Percentiles rank a stretch among this genome's conserved stretches.
Evolutionary conservation across 2,888 invertebrate species (phyloP).

Genomic region (Belgica antarctica): DNA sequence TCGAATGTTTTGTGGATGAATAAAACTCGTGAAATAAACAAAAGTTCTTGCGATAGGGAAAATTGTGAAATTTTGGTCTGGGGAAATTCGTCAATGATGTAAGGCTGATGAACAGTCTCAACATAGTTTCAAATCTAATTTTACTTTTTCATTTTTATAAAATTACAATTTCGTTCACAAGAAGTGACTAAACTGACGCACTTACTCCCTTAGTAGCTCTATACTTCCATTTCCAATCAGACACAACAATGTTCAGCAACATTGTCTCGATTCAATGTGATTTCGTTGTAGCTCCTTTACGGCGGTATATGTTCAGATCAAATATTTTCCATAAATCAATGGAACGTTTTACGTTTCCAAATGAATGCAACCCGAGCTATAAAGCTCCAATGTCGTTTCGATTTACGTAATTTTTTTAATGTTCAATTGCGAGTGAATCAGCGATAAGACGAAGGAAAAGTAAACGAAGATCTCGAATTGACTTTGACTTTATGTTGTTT

Average conservation of each 20-base stretch:
- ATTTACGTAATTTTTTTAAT: conserved; percentile 10
- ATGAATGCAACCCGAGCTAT: background rate
- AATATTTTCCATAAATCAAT: conserved; percentile 1
- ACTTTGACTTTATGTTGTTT: conserved; percentile 7
- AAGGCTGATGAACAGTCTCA: too few relatives aligned
- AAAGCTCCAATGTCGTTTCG: background rate
- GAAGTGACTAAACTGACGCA: too few relatives aligned
- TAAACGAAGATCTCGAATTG: conserved; percentile 9
- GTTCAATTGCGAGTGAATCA: background rate
- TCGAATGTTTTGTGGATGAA: background rate
- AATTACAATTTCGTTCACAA: too few relatives aligned
- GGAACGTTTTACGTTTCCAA: background rate
- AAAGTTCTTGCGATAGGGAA: background rate
- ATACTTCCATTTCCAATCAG: conserved; percentile 17
- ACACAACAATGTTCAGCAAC: background rate
- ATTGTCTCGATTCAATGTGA: conserved; percentile 28
- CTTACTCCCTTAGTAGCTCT: background rate
- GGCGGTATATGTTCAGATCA: background rate
- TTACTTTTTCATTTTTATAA: too few relatives aligned
- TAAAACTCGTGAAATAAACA: background rate
- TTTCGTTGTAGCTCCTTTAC: background rate
- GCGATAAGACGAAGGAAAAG: background rate
- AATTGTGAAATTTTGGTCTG: too few relatives aligned
- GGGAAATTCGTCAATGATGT: too few relatives aligned
- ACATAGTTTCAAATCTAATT: too few relatives aligned